These are phyloP conservation scores for Pteropus alecto DNA, from an alignment of 2,113 vertebrate genomes.

Conservation along the genomic window DNA sequence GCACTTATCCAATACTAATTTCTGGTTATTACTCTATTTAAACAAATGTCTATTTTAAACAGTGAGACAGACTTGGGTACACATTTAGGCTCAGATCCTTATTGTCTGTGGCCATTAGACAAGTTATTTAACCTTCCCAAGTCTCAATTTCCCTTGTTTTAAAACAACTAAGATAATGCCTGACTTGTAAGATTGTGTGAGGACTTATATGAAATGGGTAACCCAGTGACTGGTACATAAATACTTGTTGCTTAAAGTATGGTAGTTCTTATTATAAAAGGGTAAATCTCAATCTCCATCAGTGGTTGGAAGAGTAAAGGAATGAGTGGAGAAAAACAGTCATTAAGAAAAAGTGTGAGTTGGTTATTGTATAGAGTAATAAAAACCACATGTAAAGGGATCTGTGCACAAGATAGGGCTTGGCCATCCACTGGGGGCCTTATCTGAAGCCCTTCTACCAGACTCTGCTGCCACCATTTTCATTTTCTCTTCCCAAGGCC, in stretches of 20 bases:
- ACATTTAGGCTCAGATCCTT: not conserved
- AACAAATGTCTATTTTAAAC: not conserved
- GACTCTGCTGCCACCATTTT: not conserved
- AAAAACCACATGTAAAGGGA: not conserved
- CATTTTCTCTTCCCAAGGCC: not conserved
- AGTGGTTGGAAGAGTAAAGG: not conserved
- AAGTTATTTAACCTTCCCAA: not conserved
- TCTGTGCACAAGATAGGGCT: not conserved
- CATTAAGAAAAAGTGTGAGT: not conserved
- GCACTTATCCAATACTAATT: not conserved
- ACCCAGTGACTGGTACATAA: not conserved
- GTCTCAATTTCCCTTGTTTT: not conserved
- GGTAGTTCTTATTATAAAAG: not conserved
- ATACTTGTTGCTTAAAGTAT: not conserved
- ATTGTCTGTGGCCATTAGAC: not conserved
- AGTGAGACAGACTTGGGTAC: not conserved
- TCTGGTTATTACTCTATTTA: slow-evolving; percentile 19
- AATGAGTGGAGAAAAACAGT: not conserved
- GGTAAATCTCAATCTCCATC: not conserved
- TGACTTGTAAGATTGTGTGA: not conserved
- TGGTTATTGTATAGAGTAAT: not conserved
- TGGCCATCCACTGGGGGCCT: not conserved
- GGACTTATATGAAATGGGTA: not conserved
- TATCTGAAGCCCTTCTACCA: not conserved
- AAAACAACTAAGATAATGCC: not conserved